Percentiles rank a stretch among this genome's conserved stretches.
Conservation (phyloP, 1,140 invertebrate species). For the Gerris buenoi region DNA sequence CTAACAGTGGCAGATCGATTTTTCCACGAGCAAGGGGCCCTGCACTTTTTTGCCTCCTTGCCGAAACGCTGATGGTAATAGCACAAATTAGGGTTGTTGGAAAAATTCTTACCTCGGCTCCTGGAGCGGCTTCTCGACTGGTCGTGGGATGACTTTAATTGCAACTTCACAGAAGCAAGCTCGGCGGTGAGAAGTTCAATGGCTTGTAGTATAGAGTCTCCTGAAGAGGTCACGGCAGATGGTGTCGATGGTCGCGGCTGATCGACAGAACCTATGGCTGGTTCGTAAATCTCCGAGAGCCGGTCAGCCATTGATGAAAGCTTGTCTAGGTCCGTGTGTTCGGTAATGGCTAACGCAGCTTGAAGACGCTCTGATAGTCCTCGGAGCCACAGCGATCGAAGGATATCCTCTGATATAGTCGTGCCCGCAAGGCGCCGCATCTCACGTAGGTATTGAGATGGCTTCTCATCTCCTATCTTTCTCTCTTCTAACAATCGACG, state of each 20-base stretch:
- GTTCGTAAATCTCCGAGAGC: background rate
- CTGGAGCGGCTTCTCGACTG: background rate
- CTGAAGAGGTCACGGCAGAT: background rate
- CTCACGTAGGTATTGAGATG: constrained; percentile 24
- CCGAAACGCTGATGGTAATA: constrained; percentile 14
- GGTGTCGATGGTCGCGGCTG: background rate
- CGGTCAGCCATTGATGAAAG: background rate
- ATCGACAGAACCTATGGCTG: background rate
- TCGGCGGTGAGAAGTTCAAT: background rate
- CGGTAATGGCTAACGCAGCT: background rate
- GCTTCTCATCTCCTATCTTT: constrained; percentile 16
- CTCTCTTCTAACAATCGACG: constrained; percentile 7
- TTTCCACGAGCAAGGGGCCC: constrained; percentile 14
- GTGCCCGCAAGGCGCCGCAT: constrained; percentile 19
- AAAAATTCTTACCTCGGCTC: background rate
- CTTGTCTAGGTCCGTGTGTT: constrained; percentile 1
- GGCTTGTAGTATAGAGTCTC: background rate
- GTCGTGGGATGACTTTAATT: background rate
- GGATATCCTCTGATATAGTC: constrained; percentile 23
- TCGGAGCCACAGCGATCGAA: constrained; percentile 12
- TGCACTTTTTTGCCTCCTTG: constrained; percentile 19
- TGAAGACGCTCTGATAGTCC: background rate
- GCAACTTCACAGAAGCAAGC: background rate
- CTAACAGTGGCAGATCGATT: background rate
- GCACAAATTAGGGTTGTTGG: background rate